phyloP scores from a whole-genome alignment of 2,888 invertebrate species.

The Euphydryas editha region DNA sequence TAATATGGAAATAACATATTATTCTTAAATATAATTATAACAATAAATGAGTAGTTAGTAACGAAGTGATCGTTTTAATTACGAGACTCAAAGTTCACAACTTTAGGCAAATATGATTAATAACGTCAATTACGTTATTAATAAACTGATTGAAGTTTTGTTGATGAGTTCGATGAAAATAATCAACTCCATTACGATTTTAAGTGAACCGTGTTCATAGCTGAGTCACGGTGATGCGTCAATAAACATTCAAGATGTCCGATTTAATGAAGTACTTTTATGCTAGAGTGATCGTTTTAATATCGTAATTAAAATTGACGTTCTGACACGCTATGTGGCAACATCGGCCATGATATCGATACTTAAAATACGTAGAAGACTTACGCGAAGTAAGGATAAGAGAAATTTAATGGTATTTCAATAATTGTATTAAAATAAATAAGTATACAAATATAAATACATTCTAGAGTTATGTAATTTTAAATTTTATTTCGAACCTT shows the following conservation, averaged over 20 bases:
- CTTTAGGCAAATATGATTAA: conserved; percentile 24
- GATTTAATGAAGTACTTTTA: conserved; percentile 48
- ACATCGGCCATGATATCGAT: conserved; percentile 27
- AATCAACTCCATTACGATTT: conserved; percentile 39
- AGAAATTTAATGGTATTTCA: not conserved
- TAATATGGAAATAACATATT: not conserved
- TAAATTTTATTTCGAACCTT: not conserved
- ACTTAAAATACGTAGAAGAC: no score
- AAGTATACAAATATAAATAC: no score
- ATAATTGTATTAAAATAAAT: not conserved
- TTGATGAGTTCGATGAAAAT: conserved; percentile 43
- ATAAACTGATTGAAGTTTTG: conserved; percentile 39
- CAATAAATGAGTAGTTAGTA: not conserved
- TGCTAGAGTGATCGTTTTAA: conserved; percentile 46
- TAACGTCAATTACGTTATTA: conserved; percentile 38
- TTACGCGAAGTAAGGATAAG: not conserved
- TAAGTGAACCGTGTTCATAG: conserved; percentile 36
- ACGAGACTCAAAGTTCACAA: conserved; percentile 15
- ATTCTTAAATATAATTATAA: not conserved
- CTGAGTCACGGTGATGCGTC: conserved; percentile 45
- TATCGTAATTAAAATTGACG: conserved; percentile 48
- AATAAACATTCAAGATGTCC: conserved; percentile 37
- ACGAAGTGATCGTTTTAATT: conserved; percentile 3
- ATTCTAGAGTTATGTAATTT: not conserved
- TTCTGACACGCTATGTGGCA: conserved; percentile 36